Base-by-base conservation (phyloP, 2,797 vertebrate genomes). In the Pseudochirops cupreus region DNA sequence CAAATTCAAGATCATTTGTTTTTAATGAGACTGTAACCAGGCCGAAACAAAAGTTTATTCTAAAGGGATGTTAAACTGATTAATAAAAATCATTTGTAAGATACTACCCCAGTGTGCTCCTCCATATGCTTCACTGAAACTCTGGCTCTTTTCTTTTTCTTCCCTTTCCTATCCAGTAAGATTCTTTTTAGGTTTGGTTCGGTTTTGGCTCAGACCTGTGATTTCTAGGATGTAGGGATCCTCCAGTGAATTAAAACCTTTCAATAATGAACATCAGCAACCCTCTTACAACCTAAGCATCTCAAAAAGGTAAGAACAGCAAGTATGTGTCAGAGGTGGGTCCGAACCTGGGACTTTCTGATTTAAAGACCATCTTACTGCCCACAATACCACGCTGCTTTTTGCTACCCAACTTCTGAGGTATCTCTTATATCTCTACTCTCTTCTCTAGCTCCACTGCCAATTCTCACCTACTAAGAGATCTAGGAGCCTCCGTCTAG, bases 81-180 rank as follows among this genome's bases (percentile, higher is more conserved):
- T n/a, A 67, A 67, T 14, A 33, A 67, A 74, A 74, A 74, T 74
- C 16, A 39, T 39, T n/a, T 74, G n/a, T 74, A n/a, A 74, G 33
- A 95, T 93, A 33, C 93, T 91, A 92, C 39, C 91, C 39, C 62
- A 62, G 90, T 56, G 62, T 82, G 28, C 9, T 92, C 90, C 94
- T 93, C 13, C 94, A 96, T 96, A 95, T 89, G 92, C 24, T 92
- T 82, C 95, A 74, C 16, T 39, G n/a, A 74, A 74, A 39, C n/a
- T 74, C 39, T 74, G n/a, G 39, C 18, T 39, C 6, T 74, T 54
- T 74, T 11, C n/a, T 1, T 82, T 46, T 74, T 46, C 74, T 46
- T 87, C 39, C 24, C 9, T 26, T 87, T 46, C 74, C 46, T 46
- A 46, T 26, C 39, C n/a, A 74, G 39, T 74, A 74, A 39, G n/a